phyloP scores from a whole-genome alignment of 2,888 invertebrate species.

The Lasioglossum morio region DNA sequence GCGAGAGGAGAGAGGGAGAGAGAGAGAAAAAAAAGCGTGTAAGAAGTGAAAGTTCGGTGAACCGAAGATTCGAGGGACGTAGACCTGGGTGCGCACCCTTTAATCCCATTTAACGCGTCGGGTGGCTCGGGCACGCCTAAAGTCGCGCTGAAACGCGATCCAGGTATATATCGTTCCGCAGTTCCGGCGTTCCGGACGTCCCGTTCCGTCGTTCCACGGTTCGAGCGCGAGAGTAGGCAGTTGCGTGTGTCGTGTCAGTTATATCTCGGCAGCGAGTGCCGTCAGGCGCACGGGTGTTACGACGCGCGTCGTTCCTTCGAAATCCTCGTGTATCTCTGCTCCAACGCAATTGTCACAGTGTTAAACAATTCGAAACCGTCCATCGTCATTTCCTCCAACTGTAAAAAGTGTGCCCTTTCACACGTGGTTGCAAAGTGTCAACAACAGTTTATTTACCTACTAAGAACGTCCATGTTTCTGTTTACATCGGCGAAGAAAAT shows the following conservation, averaged over 20 bases:
- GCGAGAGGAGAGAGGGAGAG: not conserved
- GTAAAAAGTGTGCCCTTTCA: not conserved
- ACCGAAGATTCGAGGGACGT: slow-evolving; percentile 7
- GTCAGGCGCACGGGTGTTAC: slow-evolving; percentile 74
- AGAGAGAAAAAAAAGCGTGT: not conserved
- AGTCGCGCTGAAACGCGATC: slow-evolving; percentile 55
- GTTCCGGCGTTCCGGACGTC: slow-evolving; percentile 72
- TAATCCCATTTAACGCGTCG: slow-evolving; percentile 44
- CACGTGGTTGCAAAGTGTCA: not conserved
- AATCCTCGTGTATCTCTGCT: slow-evolving; percentile 41
- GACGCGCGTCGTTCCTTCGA: slow-evolving; percentile 53
- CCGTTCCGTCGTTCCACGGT: slow-evolving; percentile 69
- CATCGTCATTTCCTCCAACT: not conserved
- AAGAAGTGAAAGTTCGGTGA: slow-evolving; percentile 11
- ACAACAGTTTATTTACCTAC: not conserved
- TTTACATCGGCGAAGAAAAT: not conserved
- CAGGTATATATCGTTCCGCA: slow-evolving; percentile 63
- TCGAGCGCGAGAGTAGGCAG: slow-evolving; percentile 72
- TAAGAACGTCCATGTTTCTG: not conserved
- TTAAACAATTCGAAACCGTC: not conserved
- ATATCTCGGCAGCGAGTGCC: slow-evolving; percentile 83
- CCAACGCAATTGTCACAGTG: not conserved
- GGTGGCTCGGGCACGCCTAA: slow-evolving; percentile 56
- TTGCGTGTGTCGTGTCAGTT: slow-evolving; percentile 82
- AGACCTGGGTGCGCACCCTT: slow-evolving; percentile 45